A percentile compares a stretch with the other conserved stretches of the same genome.
These are phyloP conservation scores for Hirundichthys speculiger DNA, from an alignment of 2,113 vertebrate species.

Conservation along the genomic window DNA sequence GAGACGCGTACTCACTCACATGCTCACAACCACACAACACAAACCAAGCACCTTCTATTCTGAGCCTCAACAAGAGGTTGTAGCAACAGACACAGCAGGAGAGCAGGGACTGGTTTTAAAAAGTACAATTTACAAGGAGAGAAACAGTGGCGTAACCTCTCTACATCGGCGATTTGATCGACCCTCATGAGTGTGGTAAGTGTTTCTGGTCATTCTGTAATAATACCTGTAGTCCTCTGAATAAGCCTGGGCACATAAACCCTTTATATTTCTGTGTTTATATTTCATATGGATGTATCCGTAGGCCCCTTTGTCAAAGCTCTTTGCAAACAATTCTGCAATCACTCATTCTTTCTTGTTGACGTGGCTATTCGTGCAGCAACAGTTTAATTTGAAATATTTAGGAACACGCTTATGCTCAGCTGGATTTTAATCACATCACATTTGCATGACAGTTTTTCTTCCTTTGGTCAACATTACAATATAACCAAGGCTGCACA, in stretches of 20 bases:
- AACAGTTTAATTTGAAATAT: slow-evolving; percentile 12
- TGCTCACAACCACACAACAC: slow-evolving; percentile 25
- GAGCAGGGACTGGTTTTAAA: slow-evolving; percentile 11
- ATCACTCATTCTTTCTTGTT: slow-evolving; percentile 32
- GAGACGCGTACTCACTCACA: slow-evolving; percentile 37
- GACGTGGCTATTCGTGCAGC: not conserved
- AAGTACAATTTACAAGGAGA: slow-evolving; percentile 18
- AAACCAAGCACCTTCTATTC: slow-evolving; percentile 34
- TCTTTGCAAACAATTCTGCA: slow-evolving; percentile 42
- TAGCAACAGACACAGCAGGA: slow-evolving; percentile 35
- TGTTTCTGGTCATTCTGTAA: slow-evolving; percentile 43
- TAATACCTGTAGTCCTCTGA: slow-evolving; percentile 48
- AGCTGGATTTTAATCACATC: slow-evolving; percentile 9
- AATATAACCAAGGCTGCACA: too few relatives aligned
- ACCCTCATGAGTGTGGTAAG: slow-evolving; percentile 63
- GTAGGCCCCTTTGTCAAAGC: slow-evolving; percentile 18
- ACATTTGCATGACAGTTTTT: not conserved
- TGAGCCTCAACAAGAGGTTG: slow-evolving; percentile 37
- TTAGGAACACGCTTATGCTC: slow-evolving; percentile 16
- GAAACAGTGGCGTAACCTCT: slow-evolving; percentile 2
- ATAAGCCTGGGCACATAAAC: slow-evolving; percentile 1
- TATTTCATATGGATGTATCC: not conserved
- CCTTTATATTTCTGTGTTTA: slow-evolving; percentile 13
- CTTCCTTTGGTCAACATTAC: not conserved
- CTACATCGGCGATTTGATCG: slow-evolving; percentile 38